phyloP scores from a whole-genome alignment of 1,140 invertebrate genomes.

The Solenopsis fugax region DNA sequence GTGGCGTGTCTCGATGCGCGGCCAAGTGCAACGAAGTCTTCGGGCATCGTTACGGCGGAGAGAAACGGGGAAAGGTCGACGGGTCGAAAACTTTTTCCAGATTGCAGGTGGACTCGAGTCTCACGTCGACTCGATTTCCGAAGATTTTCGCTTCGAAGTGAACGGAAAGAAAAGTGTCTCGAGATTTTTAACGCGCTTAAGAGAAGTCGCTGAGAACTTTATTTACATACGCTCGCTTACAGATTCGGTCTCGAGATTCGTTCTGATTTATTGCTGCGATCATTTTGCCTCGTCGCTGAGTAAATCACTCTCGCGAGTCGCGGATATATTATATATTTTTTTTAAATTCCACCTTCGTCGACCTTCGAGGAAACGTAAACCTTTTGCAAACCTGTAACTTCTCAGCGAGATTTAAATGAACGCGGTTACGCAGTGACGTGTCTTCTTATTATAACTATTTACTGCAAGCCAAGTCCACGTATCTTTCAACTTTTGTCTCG shows the following conservation, averaged over 20 bases:
- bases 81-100: constrained; percentile 25
- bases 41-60: neutral
- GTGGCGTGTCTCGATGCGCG: neutral
- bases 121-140: constrained; percentile 41
- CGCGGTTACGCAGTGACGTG: neutral
- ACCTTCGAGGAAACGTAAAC: neutral
- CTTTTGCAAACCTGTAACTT: neutral
- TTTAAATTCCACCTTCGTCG: constrained; percentile 11
- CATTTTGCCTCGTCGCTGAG: constrained; percentile 30
- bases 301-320: constrained; percentile 30
- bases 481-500: neutral
- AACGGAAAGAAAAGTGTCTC: constrained; percentile 22
- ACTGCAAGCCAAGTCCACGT: neutral
- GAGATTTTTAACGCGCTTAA: constrained; percentile 43
- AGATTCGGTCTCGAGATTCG: constrained; percentile 32
- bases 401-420: constrained; percentile 21
- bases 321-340: neutral
- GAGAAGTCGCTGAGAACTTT: constrained; percentile 41
- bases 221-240: constrained; percentile 32
- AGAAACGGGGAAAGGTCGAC: constrained; percentile 13
- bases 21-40: constrained; percentile 9
- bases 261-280: constrained; percentile 50
- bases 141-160: neutral
- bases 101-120: constrained; percentile 9
- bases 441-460: constrained; percentile 6